These are phyloP conservation scores for Aptenodytes patagonicus DNA, from an alignment of 2,113 vertebrate genomes.

Conservation along the genomic window DNA sequence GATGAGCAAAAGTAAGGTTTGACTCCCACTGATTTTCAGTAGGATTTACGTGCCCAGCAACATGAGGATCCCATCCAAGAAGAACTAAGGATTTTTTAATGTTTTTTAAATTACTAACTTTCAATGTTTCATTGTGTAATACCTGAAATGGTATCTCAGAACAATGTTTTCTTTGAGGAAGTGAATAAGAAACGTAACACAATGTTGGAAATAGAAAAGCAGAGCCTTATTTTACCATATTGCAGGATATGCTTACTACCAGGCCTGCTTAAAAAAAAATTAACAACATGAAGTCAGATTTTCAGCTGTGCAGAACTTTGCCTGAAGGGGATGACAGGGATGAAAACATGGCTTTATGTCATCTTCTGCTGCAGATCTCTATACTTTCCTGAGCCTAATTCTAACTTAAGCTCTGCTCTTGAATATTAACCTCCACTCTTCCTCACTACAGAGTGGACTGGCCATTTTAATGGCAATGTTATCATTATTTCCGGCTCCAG, in stretches of 20 bases:
- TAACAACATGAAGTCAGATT: background rate
- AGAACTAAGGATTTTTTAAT: background rate
- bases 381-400: background rate
- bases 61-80: background rate
- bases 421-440: background rate
- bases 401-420: background rate
- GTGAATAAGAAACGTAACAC: background rate
- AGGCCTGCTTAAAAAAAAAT: background rate
- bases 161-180: background rate
- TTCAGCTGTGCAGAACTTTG: background rate
- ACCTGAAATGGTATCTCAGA: background rate
- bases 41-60: background rate
- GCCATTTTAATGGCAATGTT: background rate
- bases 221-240: background rate
- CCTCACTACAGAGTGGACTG: background rate
- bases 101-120: background rate
- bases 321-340: background rate
- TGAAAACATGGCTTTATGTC: background rate
- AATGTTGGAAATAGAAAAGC: background rate
- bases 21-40: background rate
- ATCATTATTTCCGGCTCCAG: background rate
- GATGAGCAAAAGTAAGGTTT: background rate
- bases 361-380: background rate
- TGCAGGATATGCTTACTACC: background rate
- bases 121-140: background rate